Conservation (phyloP, 2,888 invertebrate genomes). For the Caenorhabditis panamensis region DNA sequence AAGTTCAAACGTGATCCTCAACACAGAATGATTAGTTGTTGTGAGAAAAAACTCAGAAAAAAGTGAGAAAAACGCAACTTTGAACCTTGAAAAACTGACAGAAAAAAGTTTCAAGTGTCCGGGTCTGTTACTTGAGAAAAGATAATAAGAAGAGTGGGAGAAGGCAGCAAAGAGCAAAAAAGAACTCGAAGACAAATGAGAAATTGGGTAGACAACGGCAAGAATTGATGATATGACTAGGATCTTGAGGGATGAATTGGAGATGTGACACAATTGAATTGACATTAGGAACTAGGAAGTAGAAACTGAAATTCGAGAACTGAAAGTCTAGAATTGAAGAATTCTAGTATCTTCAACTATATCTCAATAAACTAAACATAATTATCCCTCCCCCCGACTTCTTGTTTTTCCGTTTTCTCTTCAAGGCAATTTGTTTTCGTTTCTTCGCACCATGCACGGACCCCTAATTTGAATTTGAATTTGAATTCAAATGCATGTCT, state of each 20-base stretch:
- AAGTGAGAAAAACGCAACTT: not conserved
- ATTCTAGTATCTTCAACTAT: conserved; percentile 5
- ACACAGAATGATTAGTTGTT: too few species aligned
- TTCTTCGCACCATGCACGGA: not conserved
- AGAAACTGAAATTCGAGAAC: not conserved
- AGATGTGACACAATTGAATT: too few species aligned
- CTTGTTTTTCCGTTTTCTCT: conserved; percentile 9
- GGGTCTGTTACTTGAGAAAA: conserved; percentile 26
- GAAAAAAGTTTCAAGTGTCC: conserved; percentile 36
- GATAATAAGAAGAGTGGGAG: conserved; percentile 42
- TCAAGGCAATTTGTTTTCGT: conserved; percentile 17
- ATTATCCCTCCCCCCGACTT: conserved; percentile 21
- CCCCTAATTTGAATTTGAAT: conserved; percentile 5
- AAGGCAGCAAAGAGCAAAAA: conserved; percentile 40
- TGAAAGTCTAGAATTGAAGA: conserved; percentile 22
- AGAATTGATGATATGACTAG: not conserved
- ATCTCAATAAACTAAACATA: conserved; percentile 17
- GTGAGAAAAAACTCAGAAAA: too few species aligned
- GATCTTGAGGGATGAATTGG: not conserved
- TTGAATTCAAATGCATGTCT: not conserved
- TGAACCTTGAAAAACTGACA: conserved; percentile 1
- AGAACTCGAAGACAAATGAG: conserved; percentile 29
- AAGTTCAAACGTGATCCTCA: too few species aligned
- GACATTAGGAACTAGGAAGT: not conserved
- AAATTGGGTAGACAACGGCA: not conserved